Conservation (phyloP, 2,797 vertebrate species). For the Perodicticus potto region DNA sequence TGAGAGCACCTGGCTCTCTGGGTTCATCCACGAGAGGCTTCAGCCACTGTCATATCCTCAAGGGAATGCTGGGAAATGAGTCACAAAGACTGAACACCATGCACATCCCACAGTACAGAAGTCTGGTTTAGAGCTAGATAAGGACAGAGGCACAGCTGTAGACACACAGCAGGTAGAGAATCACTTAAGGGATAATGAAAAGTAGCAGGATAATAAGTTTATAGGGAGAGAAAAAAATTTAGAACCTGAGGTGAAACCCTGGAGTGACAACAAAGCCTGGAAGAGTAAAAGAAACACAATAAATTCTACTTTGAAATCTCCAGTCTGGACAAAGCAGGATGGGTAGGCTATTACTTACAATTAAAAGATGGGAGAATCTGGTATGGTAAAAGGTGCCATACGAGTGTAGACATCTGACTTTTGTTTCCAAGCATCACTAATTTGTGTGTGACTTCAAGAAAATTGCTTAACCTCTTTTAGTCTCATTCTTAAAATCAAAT, state of each 20-base stretch:
- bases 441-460: neutral
- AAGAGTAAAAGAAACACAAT: conserved; percentile 25
- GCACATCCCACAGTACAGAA: conserved; percentile 1
- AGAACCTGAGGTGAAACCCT: conserved; percentile 54
- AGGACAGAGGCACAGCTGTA: conserved; percentile 61
- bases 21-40: conserved; percentile 5
- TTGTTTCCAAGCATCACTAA: neutral
- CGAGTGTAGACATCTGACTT: neutral
- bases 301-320: conserved; percentile 7
- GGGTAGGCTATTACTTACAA: neutral
- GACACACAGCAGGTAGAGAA: conserved; percentile 67
- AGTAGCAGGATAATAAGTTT: conserved; percentile 59
- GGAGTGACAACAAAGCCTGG: conserved; percentile 13
- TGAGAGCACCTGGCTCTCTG: conserved; percentile 23
- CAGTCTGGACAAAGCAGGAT: neutral
- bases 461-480: neutral
- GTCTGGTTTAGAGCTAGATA: conserved; percentile 65
- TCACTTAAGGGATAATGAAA: conserved; percentile 74
- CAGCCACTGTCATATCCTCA: neutral
- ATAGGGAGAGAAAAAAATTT: conserved; percentile 38
- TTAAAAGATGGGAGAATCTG: neutral
- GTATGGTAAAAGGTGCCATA: neutral
- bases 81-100: conserved; percentile 43
- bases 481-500: neutral
- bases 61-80: conserved; percentile 59